Conservation (phyloP, 2,888 invertebrate species). For the Hartigia nigra region DNA sequence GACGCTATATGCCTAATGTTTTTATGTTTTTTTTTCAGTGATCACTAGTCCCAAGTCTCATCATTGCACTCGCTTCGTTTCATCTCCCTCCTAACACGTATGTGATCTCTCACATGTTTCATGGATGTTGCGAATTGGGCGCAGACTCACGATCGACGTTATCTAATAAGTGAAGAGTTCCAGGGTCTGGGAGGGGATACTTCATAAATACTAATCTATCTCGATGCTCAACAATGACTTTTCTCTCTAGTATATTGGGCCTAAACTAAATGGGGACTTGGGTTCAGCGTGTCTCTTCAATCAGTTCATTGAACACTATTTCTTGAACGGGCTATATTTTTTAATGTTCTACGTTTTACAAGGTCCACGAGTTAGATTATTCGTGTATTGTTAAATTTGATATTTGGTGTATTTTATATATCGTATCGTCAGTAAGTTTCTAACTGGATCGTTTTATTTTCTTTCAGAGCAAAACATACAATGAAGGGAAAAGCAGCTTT, state of each 20-base stretch:
- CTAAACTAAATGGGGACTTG: neutral
- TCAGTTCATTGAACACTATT: neutral
- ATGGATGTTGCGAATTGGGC: neutral
- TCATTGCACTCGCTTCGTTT: too few species aligned
- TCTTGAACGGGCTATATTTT: neutral
- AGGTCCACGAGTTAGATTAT: neutral
- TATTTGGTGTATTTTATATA: neutral
- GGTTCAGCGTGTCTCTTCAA: neutral
- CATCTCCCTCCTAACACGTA: neutral
- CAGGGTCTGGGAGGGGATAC: neutral
- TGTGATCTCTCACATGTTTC: neutral
- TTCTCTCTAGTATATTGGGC: neutral
- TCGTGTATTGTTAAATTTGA: neutral
- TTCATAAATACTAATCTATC: neutral
- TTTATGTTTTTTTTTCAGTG: neutral
- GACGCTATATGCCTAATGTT: neutral
- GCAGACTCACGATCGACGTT: neutral
- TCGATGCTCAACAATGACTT: neutral
- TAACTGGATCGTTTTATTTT: slow-evolving; percentile 4
- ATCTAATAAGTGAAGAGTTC: neutral
- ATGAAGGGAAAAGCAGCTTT: slow-evolving; percentile 53
- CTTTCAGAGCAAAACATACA: slow-evolving; percentile 29
- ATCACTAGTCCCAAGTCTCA: neutral
- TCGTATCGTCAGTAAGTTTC: neutral
- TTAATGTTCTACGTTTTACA: neutral